phyloP scores from a whole-genome alignment of 1,140 invertebrate species.

The Archivesica marissinica region DNA sequence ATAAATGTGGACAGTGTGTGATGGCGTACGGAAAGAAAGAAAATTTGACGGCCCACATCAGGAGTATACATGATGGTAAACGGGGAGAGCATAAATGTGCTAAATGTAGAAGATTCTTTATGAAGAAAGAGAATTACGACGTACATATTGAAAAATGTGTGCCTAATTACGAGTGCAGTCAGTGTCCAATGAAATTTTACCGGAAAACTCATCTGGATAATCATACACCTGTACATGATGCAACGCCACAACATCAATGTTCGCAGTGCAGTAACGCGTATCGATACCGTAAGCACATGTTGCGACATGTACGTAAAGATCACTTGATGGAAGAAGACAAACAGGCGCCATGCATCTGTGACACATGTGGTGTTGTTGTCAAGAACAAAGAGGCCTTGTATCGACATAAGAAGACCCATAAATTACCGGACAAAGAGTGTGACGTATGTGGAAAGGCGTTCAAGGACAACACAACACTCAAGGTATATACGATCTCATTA shows the following conservation, averaged over 20 bases:
- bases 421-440: slow-evolving; percentile 20
- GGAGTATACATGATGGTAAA: slow-evolving; percentile 2
- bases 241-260: neutral
- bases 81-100: neutral
- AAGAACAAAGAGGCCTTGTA: slow-evolving; percentile 26
- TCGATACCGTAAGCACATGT: slow-evolving; percentile 1
- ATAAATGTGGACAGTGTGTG: slow-evolving; percentile 13
- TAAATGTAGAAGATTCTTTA: slow-evolving; percentile 20
- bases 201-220: slow-evolving; percentile 23
- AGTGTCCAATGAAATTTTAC: slow-evolving; percentile 40
- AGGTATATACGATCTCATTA: slow-evolving; percentile 14
- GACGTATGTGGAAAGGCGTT: slow-evolving; percentile 29
- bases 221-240: neutral
- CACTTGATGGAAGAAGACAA: neutral
- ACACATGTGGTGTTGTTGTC: slow-evolving; percentile 1
- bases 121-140: slow-evolving; percentile 29
- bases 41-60: neutral
- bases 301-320: neutral
- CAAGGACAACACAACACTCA: slow-evolving; percentile 26
- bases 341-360: neutral
- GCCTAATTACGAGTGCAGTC: slow-evolving; percentile 16
- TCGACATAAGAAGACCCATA: slow-evolving; percentile 18
- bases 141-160: slow-evolving; percentile 27
- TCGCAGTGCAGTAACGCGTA: slow-evolving; percentile 11
- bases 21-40: neutral